A percentile compares a stretch with the other conserved stretches of the same genome.
Conservation (phyloP, 2,797 vertebrate species). For the Graptemys geographica region DNA sequence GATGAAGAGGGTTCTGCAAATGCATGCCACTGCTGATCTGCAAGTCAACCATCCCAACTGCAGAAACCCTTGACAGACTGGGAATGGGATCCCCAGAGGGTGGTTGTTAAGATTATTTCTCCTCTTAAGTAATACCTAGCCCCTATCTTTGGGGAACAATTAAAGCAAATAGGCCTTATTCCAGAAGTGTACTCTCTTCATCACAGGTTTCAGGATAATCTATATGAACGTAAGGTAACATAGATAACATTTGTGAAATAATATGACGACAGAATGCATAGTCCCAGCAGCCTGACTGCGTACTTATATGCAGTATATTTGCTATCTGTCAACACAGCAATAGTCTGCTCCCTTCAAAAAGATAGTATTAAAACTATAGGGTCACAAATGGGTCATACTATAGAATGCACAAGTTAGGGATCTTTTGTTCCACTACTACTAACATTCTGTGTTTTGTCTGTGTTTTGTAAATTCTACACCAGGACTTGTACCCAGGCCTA, state of each 20-base stretch:
- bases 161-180: not conserved
- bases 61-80: not conserved
- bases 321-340: not conserved
- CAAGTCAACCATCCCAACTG: slow-evolving; percentile 21
- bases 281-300: not conserved
- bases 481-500: not conserved
- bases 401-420: not conserved
- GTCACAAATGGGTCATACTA: not conserved
- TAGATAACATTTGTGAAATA: not conserved
- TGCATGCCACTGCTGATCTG: slow-evolving; percentile 28
- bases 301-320: rapidly evolving
- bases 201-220: slow-evolving; percentile 3
- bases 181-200: not conserved
- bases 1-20: slow-evolving; percentile 15
- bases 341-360: not conserved
- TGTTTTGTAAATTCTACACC: not conserved
- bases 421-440: not conserved
- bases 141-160: not conserved
- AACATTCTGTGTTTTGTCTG: not conserved
- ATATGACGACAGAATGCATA: not conserved
- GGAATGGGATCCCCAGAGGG: not conserved
- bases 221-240: not conserved
- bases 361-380: not conserved
- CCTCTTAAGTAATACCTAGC: not conserved
- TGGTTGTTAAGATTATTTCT: not conserved